A percentile compares a stretch with the other conserved stretches of the same genome.
Conservation (phyloP, 2,888 invertebrate species). For the Nephrotoma appendiculata region DNA sequence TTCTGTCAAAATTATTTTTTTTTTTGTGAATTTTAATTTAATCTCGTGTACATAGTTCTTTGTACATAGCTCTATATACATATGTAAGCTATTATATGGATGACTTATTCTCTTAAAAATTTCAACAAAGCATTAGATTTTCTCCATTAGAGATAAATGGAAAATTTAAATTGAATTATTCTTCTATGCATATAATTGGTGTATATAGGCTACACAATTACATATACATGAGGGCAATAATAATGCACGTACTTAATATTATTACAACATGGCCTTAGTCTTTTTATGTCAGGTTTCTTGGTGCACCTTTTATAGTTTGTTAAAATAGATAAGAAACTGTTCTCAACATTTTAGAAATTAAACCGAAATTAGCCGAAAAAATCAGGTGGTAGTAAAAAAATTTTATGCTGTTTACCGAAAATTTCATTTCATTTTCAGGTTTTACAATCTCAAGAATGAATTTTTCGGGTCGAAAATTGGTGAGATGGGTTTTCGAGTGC, state of each 20-base stretch:
- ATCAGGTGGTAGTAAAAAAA: too few relatives aligned
- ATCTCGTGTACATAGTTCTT: neutral
- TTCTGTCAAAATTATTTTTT: neutral
- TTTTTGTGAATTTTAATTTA: neutral
- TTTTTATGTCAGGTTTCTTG: too few relatives aligned
- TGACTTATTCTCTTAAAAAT: neutral
- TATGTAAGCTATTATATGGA: neutral
- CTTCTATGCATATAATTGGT: neutral
- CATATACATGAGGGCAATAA: neutral
- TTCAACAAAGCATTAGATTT: neutral
- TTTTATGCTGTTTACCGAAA: too few relatives aligned
- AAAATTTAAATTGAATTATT: neutral
- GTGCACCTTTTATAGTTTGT: too few relatives aligned
- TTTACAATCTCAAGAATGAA: too few relatives aligned
- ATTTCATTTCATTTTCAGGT: too few relatives aligned
- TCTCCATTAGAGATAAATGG: neutral
- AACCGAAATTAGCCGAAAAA: too few relatives aligned
- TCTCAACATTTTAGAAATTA: too few relatives aligned
- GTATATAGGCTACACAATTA: neutral
- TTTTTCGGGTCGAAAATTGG: too few relatives aligned
- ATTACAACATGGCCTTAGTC: neutral
- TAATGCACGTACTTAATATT: neutral
- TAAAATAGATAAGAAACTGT: too few relatives aligned
- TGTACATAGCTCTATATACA: neutral
- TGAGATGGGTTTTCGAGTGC: too few relatives aligned